Percentiles rank a stretch among this genome's conserved stretches.
These are phyloP conservation scores for Watsonalla cultraria DNA, from an alignment of 2,888 invertebrate genomes.

Conservation along the genomic window DNA sequence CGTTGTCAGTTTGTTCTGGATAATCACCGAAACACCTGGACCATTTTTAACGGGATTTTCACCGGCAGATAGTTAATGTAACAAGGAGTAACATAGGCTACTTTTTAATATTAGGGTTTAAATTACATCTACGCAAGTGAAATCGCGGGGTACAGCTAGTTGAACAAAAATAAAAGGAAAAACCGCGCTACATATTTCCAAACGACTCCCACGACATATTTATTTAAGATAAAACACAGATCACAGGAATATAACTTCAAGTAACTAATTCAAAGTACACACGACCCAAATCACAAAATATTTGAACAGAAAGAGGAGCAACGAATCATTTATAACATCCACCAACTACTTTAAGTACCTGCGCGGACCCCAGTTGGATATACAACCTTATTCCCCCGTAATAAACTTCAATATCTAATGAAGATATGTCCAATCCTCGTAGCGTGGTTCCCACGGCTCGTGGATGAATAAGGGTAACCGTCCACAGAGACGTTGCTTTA, in stretches of 20 bases:
- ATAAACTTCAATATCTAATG: background rate
- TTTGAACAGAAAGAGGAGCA: background rate
- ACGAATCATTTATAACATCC: background rate
- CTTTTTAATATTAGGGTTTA: too few relatives aligned
- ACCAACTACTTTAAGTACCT: background rate
- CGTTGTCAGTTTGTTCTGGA: too few relatives aligned
- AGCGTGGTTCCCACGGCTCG: background rate
- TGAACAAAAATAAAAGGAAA: too few relatives aligned
- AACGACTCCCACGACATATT: background rate
- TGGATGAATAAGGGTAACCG: background rate
- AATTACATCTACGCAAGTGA: too few relatives aligned
- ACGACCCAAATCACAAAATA: constrained; percentile 1
- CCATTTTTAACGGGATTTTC: too few relatives aligned
- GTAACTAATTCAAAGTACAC: background rate
- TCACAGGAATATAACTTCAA: background rate
- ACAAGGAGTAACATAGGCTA: too few relatives aligned
- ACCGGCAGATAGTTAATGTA: too few relatives aligned
- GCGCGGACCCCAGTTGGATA: background rate
- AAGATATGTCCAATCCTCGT: background rate
- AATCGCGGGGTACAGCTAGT: too few relatives aligned
- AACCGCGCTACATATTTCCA: too few relatives aligned
- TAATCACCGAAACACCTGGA: too few relatives aligned
- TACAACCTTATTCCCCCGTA: background rate
- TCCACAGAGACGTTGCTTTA: too few relatives aligned
- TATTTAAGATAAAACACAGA: background rate